phyloP scores from a whole-genome alignment of 2,888 invertebrate species.

The Cordylochernes scorpioides region DNA sequence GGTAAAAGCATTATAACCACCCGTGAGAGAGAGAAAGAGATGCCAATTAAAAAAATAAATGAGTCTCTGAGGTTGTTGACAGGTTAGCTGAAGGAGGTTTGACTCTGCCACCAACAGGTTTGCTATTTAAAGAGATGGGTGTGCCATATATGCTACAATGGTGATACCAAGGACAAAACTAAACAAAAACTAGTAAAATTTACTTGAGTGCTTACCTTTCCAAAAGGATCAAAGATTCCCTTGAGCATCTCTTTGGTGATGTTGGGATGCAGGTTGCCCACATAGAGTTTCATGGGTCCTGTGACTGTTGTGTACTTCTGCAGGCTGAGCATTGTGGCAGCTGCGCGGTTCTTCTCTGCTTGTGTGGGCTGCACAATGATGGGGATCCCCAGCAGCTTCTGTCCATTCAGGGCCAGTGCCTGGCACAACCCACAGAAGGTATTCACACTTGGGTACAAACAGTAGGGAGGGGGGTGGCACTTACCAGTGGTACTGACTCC shows the following conservation, averaged over 20 bases:
- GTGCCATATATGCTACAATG: too few species aligned
- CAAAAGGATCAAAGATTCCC: conserved; percentile 96
- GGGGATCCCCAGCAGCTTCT: conserved; percentile 77
- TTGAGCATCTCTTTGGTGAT: conserved; percentile 95
- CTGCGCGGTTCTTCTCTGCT: conserved; percentile 37
- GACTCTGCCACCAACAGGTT: too few species aligned
- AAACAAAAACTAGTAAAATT: too few species aligned
- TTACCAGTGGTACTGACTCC: conserved; percentile 76
- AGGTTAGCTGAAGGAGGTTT: too few species aligned
- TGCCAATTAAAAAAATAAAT: too few species aligned
- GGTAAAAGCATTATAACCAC: too few species aligned
- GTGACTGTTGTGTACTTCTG: conserved; percentile 59
- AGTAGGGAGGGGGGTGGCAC: conserved; percentile 19
- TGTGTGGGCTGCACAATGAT: conserved; percentile 95
- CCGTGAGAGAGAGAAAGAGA: too few species aligned
- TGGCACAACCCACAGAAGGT: conserved; percentile 22
- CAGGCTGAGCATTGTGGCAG: conserved; percentile 30
- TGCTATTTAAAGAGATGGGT: too few species aligned
- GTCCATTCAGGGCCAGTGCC: conserved; percentile 84
- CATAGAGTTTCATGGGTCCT: conserved; percentile 91
- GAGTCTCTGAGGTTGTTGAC: too few species aligned
- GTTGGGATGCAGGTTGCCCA: conserved; percentile 90
- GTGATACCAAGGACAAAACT: conserved; percentile 1
- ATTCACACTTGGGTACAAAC: neutral
- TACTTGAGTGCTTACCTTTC: conserved; percentile 33